A percentile compares a stretch with the other conserved stretches of the same genome.
Conservation (phyloP, 2,797 vertebrate species). For the Sebastes minor region DNA sequence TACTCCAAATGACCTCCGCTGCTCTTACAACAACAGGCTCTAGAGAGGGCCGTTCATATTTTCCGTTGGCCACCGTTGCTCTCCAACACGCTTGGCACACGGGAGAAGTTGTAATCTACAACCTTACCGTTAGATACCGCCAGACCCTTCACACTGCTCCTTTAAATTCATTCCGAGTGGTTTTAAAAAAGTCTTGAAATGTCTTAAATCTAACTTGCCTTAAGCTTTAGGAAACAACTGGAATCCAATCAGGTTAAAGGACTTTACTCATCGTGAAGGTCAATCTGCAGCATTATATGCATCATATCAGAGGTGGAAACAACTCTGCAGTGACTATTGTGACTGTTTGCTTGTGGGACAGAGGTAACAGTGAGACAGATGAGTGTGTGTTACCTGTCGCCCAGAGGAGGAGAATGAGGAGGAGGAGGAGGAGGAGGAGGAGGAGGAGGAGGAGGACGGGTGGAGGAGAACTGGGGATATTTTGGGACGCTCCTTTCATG, state of each 20-base stretch:
- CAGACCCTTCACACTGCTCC: too few relatives aligned
- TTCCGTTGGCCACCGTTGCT: too few relatives aligned
- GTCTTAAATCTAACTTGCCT: too few relatives aligned
- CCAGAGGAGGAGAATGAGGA: too few relatives aligned
- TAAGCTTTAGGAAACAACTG: too few relatives aligned
- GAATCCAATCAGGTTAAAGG: too few relatives aligned
- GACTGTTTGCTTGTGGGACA: neutral
- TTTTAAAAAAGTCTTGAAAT: too few relatives aligned
- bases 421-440: accelerated
- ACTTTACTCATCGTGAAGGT: neutral
- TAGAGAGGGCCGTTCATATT: accelerated
- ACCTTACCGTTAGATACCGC: too few relatives aligned
- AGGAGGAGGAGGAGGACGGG: constrained; percentile 16
- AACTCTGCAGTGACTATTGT: neutral
- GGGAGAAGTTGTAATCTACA: too few relatives aligned
- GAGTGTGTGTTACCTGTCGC: neutral
- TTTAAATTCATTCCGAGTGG: too few relatives aligned
- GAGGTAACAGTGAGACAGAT: constrained; percentile 1
- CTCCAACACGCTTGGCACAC: too few relatives aligned
- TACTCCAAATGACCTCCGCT: too few relatives aligned
- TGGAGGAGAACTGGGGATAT: constrained; percentile 40
- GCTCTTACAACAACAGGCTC: accelerated
- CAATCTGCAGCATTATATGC: neutral
- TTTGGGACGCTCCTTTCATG: constrained; percentile 43
- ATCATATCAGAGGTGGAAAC: neutral